Conservation (phyloP, 2,888 invertebrate genomes). For the Drosophila greeni region DNA sequence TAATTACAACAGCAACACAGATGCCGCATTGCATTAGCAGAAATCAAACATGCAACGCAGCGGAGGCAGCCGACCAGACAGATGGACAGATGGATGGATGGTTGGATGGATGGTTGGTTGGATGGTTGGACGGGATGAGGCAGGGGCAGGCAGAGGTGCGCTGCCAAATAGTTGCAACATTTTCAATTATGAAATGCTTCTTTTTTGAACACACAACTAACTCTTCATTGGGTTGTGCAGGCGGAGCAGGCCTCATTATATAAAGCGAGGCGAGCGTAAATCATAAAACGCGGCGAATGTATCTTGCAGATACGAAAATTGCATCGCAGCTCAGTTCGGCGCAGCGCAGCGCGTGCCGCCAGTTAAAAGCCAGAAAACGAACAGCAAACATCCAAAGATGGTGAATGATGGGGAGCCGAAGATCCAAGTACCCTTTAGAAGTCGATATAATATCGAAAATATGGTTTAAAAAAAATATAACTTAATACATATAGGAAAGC, state of each 20-base stretch:
- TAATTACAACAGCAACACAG: constrained; percentile 49
- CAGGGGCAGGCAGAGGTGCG: constrained; percentile 7
- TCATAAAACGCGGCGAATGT: constrained; percentile 65
- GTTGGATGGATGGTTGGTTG: constrained; percentile 26
- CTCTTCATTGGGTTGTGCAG: constrained; percentile 25
- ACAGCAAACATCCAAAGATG: constrained; percentile 25
- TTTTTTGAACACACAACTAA: constrained; percentile 35
- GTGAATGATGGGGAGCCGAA: background rate
- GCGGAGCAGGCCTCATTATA: constrained; percentile 56
- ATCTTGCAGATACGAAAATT: constrained; percentile 70
- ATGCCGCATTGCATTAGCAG: constrained; percentile 61
- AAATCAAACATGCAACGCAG: constrained; percentile 68
- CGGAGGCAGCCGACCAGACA: constrained; percentile 44
- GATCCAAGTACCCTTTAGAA: background rate
- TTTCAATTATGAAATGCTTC: constrained; percentile 67
- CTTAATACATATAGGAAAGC: too few species aligned
- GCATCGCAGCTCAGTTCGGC: constrained; percentile 72
- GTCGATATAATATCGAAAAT: background rate
- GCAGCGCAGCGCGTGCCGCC: constrained; percentile 72
- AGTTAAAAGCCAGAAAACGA: constrained; percentile 51
- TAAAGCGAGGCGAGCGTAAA: constrained; percentile 67
- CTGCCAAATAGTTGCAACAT: constrained; percentile 65
- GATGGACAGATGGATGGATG: constrained; percentile 36
- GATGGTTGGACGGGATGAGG: constrained; percentile 28
- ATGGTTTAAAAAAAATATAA: too few species aligned